phyloP scores from a whole-genome alignment of 2,888 invertebrate species.

The Trichogramma evanescens region DNA sequence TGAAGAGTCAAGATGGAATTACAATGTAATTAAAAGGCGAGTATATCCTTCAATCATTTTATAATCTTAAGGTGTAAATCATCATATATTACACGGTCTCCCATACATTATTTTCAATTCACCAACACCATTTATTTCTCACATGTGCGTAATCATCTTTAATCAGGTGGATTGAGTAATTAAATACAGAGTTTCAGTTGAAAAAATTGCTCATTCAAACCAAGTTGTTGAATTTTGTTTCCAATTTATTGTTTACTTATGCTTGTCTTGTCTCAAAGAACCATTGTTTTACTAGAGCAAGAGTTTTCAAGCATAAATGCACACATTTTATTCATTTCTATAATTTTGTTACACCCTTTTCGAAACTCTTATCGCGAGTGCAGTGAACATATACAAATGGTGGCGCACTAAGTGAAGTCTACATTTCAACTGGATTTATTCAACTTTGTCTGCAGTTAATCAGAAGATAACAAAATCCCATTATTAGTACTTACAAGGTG shows the following conservation, averaged over 20 bases:
- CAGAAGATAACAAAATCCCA: not conserved
- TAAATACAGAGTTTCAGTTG: not conserved
- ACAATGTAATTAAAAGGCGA: conserved; percentile 20
- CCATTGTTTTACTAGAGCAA: conserved; percentile 8
- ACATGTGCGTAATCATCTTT: not conserved
- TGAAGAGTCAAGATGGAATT: not conserved
- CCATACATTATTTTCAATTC: not conserved
- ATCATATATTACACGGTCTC: conserved; percentile 4
- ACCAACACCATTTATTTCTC: not conserved
- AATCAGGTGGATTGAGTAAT: not conserved
- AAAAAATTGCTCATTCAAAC: no score
- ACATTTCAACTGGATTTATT: not conserved
- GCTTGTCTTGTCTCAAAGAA: conserved; percentile 7
- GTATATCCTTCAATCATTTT: conserved; percentile 19
- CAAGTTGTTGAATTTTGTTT: no score
- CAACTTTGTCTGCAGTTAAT: not conserved
- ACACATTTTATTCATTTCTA: not conserved
- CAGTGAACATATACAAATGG: conserved; percentile 1
- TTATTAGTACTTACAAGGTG: conserved; percentile 3
- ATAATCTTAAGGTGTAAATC: conserved; percentile 9
- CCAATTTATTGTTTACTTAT: not conserved
- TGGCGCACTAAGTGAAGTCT: not conserved
- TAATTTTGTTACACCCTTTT: not conserved
- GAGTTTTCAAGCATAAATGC: conserved; percentile 15
- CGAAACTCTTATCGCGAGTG: conserved; percentile 11